Evolutionary conservation across 1,140 invertebrate species (phyloP).

Genomic region (Formica selysi): DNA sequence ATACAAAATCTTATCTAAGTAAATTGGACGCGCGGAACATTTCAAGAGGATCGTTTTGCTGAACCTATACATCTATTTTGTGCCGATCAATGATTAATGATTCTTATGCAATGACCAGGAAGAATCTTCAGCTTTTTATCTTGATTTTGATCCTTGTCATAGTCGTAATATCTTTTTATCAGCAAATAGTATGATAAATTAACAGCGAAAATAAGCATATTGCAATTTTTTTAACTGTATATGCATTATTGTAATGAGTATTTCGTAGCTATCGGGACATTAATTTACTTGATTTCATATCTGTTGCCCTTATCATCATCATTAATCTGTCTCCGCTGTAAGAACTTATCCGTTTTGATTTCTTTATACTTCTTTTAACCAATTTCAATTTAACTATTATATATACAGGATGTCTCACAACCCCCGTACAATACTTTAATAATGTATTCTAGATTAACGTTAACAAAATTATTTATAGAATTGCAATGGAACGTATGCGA

Average conservation of each 20-base stretch:
- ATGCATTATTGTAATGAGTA: not conserved
- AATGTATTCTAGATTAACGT: not conserved
- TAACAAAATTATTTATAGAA: slow-evolving; percentile 4
- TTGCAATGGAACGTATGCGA: not conserved
- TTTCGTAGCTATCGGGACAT: not conserved
- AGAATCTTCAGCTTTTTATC: slow-evolving; percentile 14
- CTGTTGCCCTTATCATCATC: not conserved
- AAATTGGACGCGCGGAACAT: not conserved
- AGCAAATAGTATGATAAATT: not conserved
- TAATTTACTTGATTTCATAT: not conserved
- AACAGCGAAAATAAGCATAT: not conserved
- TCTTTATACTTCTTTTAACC: not conserved
- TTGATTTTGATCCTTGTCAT: slow-evolving; percentile 5
- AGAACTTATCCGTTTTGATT: not conserved
- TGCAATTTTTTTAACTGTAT: not conserved
- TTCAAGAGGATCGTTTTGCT: not conserved
- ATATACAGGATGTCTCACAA: no score
- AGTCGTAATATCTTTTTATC: not conserved
- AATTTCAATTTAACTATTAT: not conserved
- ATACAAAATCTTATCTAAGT: not conserved
- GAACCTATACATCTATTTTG: not conserved
- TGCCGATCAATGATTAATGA: slow-evolving; percentile 10
- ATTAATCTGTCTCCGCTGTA: not conserved
- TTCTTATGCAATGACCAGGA: not conserved
- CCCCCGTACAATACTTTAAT: no score